Conservation (phyloP, 2,113 vertebrate species). For the Silurus asotus region DNA sequence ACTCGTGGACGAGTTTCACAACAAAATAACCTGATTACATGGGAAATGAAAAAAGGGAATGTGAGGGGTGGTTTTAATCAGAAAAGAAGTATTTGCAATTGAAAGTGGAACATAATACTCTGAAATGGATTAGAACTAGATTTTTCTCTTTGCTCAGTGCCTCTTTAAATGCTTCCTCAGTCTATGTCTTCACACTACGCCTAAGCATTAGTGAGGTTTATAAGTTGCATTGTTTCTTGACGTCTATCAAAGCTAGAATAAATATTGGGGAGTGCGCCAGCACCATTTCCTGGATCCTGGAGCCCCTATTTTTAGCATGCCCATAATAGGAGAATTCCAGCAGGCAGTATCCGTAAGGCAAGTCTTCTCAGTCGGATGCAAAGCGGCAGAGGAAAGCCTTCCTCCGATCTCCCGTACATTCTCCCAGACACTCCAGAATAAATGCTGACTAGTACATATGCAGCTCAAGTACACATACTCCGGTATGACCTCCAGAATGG, state of each 20-base stretch:
- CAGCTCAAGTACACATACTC: not conserved
- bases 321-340: conserved; percentile 84
- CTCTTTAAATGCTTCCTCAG: conserved; percentile 8
- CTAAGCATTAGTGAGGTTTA: conserved; percentile 51
- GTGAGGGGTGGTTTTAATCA: not conserved
- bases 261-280: conserved; percentile 52
- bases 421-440: conserved; percentile 20
- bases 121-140: conserved; percentile 13
- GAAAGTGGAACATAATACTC: not conserved
- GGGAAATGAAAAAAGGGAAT: not conserved
- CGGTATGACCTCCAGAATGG: not conserved
- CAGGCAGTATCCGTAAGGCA: conserved; percentile 59
- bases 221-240: conserved; percentile 59
- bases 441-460: conserved; percentile 13
- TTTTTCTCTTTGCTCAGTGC: conserved; percentile 1
- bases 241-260: conserved; percentile 57
- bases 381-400: conserved; percentile 39
- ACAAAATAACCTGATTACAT: not conserved
- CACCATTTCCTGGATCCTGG: conserved; percentile 63
- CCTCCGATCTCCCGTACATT: conserved; percentile 27
- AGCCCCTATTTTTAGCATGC: conserved; percentile 81
- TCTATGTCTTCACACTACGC: conserved; percentile 19
- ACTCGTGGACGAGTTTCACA: not conserved
- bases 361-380: conserved; percentile 58
- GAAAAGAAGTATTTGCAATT: not conserved